Percentiles rank a stretch among this genome's conserved stretches.
These are phyloP conservation scores for Natrix natrix DNA, from an alignment of 2,797 vertebrate species.

Conservation along the genomic window DNA sequence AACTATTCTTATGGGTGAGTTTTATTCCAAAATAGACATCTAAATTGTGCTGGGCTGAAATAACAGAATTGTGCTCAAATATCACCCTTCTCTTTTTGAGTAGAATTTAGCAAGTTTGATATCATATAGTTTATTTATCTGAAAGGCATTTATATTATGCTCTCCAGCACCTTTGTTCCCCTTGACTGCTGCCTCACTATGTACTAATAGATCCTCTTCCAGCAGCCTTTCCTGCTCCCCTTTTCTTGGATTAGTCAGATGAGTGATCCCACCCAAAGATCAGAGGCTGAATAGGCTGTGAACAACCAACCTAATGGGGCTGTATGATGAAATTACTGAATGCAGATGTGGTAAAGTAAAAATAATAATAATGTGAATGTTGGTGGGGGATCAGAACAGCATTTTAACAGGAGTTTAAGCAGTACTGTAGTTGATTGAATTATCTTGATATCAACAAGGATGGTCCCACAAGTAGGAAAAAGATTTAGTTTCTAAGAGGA, in stretches of 20 bases:
- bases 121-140: too few relatives aligned
- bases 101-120: background rate
- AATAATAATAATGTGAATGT: background rate
- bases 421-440: background rate
- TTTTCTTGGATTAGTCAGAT: constrained; percentile 19
- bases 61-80: background rate
- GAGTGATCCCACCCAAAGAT: background rate
- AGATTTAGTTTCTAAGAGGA: background rate
- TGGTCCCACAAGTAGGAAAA: constrained; percentile 19
- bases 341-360: background rate
- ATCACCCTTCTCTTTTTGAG: background rate
- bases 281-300: background rate
- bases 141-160: background rate
- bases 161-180: background rate
- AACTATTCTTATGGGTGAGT: constrained; percentile 42
- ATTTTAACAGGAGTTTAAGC: background rate
- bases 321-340: background rate
- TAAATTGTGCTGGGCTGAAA: background rate
- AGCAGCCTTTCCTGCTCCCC: background rate
- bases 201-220: background rate
- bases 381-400: background rate
- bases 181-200: background rate
- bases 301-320: background rate
- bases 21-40: constrained; percentile 27
- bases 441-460: background rate